Base-by-base conservation (phyloP, 2,888 invertebrate genomes). In the Drepana falcataria region DNA sequence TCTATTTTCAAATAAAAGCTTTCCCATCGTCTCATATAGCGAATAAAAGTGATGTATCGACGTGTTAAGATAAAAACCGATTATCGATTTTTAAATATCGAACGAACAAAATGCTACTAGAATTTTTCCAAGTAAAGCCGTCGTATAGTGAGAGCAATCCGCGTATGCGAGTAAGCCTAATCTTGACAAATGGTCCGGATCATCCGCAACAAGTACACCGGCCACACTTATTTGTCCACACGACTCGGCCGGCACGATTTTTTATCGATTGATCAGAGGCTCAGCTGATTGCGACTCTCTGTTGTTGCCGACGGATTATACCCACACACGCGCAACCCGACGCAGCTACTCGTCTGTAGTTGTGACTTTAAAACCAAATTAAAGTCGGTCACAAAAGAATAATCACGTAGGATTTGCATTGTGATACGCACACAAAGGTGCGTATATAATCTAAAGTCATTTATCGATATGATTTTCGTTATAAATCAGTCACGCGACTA, bases 151-250 rank as follows among this genome's bases (percentile, higher is more conserved):
- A 7, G 40, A 21, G 55, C 62, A 59, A 71, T 71, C 75, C 71
- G 67, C 71, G 60, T 61, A 54, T 69, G 61, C 59, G 71, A 69
- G 75, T 81, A 79, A 81, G 81, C 78, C 75, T 89, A 87, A 90
- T 90, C 88, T 83, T 90, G 90, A 91, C 89, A 90, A 91, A 91
- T 90, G 87, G 83, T 79, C 57, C 68, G 78, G 91, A 89, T 90
- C 77, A 91, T 90, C 90, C 88, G 73, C 61, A 70, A 68, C 71
- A 70, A 63, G 71, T 59, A 69, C 71, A 71, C 68, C 75, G 73
- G 76, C 73, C 79, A 70, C 73, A 77, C 70, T 77, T 83, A 81
- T 84, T 85, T 81, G 84, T 84, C 83, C 79, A 78, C 79, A 75
- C 77, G 81, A 79, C 77, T 79, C 75, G 71, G 69, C 71, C 76